Percentiles rank a stretch among this genome's conserved stretches.
These are phyloP conservation scores for Myrmecobius fasciatus DNA, from an alignment of 2,113 vertebrate genomes.

Conservation along the genomic window DNA sequence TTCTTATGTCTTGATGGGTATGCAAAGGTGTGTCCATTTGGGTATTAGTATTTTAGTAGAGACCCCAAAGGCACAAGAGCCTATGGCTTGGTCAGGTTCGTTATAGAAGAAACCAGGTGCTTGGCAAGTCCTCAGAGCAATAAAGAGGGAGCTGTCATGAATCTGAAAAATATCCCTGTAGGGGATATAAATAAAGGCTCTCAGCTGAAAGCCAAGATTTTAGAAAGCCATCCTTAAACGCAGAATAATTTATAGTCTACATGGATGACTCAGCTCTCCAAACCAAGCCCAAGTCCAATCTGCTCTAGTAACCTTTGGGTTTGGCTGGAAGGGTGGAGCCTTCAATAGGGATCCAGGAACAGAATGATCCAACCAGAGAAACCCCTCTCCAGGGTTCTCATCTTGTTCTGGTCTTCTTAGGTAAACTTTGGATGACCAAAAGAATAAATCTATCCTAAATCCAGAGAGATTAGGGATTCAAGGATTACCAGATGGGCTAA, in stretches of 20 bases:
- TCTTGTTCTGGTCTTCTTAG: conserved; percentile 8
- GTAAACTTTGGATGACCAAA: not conserved
- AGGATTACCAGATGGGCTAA: not conserved
- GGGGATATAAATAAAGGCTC: conserved; percentile 86
- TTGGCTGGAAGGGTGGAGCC: conserved; percentile 39
- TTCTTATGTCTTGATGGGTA: not conserved
- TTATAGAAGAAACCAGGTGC: conserved; percentile 85
- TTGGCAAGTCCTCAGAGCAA: conserved; percentile 82
- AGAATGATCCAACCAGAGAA: not conserved
- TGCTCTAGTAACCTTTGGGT: conserved; percentile 73
- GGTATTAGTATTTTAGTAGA: not conserved
- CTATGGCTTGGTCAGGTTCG: conserved; percentile 70
- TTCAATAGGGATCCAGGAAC: conserved; percentile 20
- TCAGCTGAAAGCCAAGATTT: conserved; percentile 80
- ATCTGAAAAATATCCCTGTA: conserved; percentile 85
- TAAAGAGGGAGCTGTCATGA: conserved; percentile 82
- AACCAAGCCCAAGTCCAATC: conserved; percentile 67
- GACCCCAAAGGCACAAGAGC: conserved; percentile 9
- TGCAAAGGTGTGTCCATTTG: not conserved
- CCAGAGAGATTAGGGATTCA: not conserved
- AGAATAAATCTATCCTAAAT: not conserved
- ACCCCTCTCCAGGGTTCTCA: not conserved
- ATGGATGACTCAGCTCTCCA: conserved; percentile 76
- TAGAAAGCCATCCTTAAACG: conserved; percentile 85
- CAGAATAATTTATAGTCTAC: conserved; percentile 83